These are phyloP conservation scores for Aldrovandia affinis DNA, from an alignment of 2,797 vertebrate genomes.

Conservation along the genomic window DNA sequence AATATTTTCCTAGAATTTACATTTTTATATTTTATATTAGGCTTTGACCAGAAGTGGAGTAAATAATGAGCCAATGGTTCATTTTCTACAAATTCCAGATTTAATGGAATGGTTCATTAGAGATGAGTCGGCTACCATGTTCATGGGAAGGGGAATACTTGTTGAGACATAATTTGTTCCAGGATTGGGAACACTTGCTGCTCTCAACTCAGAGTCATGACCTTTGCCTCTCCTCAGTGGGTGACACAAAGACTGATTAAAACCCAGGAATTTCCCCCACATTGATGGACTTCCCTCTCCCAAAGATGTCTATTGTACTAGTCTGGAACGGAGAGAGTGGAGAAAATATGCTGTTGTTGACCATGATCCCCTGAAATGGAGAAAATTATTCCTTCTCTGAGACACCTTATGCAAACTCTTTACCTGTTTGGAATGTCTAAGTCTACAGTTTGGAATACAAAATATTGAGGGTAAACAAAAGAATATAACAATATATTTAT, in stretches of 20 bases:
- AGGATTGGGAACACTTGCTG: conserved; percentile 20
- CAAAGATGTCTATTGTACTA: conserved; percentile 22
- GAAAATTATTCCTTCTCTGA: neutral
- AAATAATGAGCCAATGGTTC: neutral
- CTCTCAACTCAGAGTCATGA: conserved; percentile 11
- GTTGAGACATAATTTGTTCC: conserved; percentile 12
- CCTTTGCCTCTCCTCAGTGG: conserved; percentile 20
- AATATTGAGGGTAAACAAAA: neutral
- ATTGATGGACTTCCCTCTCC: conserved; percentile 1
- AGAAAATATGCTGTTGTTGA: neutral
- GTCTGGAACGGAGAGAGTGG: neutral
- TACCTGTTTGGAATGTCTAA: neutral
- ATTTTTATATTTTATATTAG: neutral
- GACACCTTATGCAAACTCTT: neutral
- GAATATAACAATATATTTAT: neutral
- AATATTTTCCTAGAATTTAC: neutral
- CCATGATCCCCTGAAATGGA: conserved; percentile 15
- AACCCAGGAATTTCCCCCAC: conserved; percentile 27
- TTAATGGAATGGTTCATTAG: neutral
- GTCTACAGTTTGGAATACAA: neutral
- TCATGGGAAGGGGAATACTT: neutral
- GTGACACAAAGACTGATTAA: conserved; percentile 30
- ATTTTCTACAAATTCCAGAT: neutral
- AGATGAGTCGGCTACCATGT: neutral
- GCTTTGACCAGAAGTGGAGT: neutral